A percentile compares a stretch with the other conserved stretches of the same genome.
Conservation (phyloP, 1,140 invertebrate genomes). For the Steinernema khuongi region DNA sequence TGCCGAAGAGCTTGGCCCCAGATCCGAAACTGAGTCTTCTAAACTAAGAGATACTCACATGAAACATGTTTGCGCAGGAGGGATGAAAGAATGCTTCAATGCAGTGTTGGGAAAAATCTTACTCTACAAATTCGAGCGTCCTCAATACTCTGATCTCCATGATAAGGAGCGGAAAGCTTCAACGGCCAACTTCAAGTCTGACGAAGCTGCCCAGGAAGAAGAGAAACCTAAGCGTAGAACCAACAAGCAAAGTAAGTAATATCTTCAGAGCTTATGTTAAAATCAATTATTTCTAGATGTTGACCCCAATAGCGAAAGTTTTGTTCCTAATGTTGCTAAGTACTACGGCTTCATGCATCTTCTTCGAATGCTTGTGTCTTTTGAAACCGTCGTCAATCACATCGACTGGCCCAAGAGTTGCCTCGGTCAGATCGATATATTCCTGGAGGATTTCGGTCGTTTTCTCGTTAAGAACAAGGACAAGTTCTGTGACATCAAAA, state of each 20-base stretch:
- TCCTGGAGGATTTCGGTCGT: not conserved
- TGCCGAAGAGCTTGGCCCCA: too few species aligned
- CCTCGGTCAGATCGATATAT: not conserved
- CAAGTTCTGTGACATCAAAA: not conserved
- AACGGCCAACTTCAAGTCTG: not conserved
- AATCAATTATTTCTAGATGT: not conserved
- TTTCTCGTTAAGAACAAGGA: not conserved
- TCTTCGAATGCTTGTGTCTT: not conserved
- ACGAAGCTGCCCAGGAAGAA: not conserved
- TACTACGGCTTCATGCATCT: not conserved
- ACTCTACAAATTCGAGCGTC: conserved; percentile 1
- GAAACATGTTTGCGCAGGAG: not conserved
- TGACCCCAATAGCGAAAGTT: not conserved
- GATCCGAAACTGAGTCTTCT: too few species aligned
- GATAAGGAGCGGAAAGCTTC: not conserved
- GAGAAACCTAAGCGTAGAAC: not conserved
- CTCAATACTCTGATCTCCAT: not conserved
- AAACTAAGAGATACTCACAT: not conserved
- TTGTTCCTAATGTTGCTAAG: not conserved
- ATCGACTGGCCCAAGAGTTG: not conserved
- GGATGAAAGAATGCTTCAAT: conserved; percentile 4
- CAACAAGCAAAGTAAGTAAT: not conserved
- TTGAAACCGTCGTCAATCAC: not conserved
- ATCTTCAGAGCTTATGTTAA: not conserved
- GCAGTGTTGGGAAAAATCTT: not conserved